phyloP scores from a whole-genome alignment of 2,797 vertebrate species.

The Allobates femoralis region DNA sequence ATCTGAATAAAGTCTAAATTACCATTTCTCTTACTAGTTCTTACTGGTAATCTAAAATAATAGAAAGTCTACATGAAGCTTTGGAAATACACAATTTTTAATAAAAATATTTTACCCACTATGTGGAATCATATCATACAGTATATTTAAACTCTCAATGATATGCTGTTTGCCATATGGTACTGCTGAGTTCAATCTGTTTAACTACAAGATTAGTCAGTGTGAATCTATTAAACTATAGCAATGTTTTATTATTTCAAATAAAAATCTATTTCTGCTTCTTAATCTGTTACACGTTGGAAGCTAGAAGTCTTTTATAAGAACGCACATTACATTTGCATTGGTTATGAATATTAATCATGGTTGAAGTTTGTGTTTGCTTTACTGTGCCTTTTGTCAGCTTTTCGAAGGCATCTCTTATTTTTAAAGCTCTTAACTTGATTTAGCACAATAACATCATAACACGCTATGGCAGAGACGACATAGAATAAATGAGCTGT shows the following conservation, averaged over 20 bases:
- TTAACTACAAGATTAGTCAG: slow-evolving; percentile 58
- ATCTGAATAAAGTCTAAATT: too few species aligned
- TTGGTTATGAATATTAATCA: slow-evolving; percentile 47
- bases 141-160: slow-evolving; percentile 67
- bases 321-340: slow-evolving; percentile 27
- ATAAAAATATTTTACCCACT: not conserved
- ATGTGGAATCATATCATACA: slow-evolving; percentile 18
- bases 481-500: slow-evolving; percentile 17
- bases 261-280: slow-evolving; percentile 64
- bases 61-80: not conserved
- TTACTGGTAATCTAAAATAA: too few species aligned
- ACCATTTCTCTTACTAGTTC: too few species aligned
- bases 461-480: slow-evolving; percentile 56
- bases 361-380: slow-evolving; percentile 43
- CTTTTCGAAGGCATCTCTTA: slow-evolving; percentile 32
- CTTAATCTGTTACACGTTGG: slow-evolving; percentile 41
- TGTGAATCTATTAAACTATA: slow-evolving; percentile 52
- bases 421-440: slow-evolving; percentile 34
- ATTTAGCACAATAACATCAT: slow-evolving; percentile 7
- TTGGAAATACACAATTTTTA: not conserved
- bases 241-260: slow-evolving; percentile 66
- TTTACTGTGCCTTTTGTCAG: slow-evolving; percentile 51
- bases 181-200: slow-evolving; percentile 65
- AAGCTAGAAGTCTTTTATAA: slow-evolving; percentile 1
- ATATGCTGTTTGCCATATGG: slow-evolving; percentile 61